Evolutionary conservation across 2,113 vertebrate genomes (phyloP), one percentile per base, ranked within the genome.

Genomic region (Amblyopsis rosae): DNA sequence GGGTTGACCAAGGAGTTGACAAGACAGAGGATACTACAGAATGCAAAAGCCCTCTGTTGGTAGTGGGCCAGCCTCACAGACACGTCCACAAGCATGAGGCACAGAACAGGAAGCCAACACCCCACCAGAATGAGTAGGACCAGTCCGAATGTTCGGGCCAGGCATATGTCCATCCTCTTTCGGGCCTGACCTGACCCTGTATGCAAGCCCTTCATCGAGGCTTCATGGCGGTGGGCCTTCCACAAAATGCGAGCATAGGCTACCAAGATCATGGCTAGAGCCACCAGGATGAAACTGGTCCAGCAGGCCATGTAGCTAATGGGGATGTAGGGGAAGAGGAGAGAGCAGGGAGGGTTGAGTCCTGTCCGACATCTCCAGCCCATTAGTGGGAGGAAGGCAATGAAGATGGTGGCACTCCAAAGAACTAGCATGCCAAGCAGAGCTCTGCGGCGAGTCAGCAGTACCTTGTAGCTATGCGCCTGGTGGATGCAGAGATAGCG

Each of bases 1-100:
- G 96, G 96, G 83, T 99, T 97, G 65, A 95, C 86, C 72, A 94
- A 88, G 19, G 95, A 96, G 86, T 99, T 96, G 67, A 96, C 78
- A 26, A 98, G 91, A 73, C 95, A 98, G 50, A 99, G 94, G 47
- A 93, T 94, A 88, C 94, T 94, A 79, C 94, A 97, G 79, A 98
- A 98, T 70, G 96, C 95, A 1, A 98, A 99, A 33, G 82, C 91
- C 66, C 91, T 89, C 89, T 91, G 94, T 64, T 93, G 85, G 26
- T 0, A 19, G 0, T 1, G 9, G 1, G 68, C 92, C 60, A 96
- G 86, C 0, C 9, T 13, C 48, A 70, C 2, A 0, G 86, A 82
- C 75, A 95, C 13, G 48, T 97, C 96, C 48, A 90, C 91, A 46
- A 84, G 56, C 92, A 99, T 96, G 73, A 99, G 92, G 53, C 62